phyloP scores from a whole-genome alignment of 2,888 invertebrate species.

The Cantharis flavilabris region DNA sequence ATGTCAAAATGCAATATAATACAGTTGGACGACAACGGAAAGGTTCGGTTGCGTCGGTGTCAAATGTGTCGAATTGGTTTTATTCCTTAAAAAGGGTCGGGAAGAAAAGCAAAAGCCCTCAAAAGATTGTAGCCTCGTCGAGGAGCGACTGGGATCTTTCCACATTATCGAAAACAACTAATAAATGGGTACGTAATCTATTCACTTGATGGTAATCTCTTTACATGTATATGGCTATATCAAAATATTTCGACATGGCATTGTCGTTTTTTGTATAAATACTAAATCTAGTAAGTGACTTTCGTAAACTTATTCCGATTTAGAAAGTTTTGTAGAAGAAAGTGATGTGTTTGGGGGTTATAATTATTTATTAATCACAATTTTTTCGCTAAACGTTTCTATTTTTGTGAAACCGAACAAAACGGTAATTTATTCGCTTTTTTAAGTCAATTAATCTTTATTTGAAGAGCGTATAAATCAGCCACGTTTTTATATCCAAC shows the following conservation, averaged over 20 bases:
- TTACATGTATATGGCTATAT: background rate
- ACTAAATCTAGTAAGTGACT: background rate
- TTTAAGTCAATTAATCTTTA: background rate
- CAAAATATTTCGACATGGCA: too few species aligned
- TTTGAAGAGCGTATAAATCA: background rate
- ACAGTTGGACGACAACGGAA: conserved; percentile 61
- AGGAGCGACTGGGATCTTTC: conserved; percentile 52
- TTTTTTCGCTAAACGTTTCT: background rate
- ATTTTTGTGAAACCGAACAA: background rate
- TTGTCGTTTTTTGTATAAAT: background rate
- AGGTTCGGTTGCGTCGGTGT: conserved; percentile 63
- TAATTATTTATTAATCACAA: background rate
- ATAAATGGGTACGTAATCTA: conserved; percentile 39
- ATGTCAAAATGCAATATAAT: conserved; percentile 47
- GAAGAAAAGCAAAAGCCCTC: conserved; percentile 48
- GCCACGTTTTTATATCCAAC: background rate
- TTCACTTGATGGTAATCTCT: background rate
- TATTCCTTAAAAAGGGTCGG: conserved; percentile 73
- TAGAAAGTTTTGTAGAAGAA: background rate
- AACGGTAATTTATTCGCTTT: background rate
- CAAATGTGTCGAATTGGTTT: conserved; percentile 73
- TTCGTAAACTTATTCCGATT: background rate
- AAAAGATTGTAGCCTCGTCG: conserved; percentile 41
- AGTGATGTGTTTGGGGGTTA: background rate
- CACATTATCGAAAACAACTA: conserved; percentile 37